These are phyloP conservation scores for Oryctes rhinoceros DNA, from an alignment of 1,140 invertebrate species.

Conservation along the genomic window DNA sequence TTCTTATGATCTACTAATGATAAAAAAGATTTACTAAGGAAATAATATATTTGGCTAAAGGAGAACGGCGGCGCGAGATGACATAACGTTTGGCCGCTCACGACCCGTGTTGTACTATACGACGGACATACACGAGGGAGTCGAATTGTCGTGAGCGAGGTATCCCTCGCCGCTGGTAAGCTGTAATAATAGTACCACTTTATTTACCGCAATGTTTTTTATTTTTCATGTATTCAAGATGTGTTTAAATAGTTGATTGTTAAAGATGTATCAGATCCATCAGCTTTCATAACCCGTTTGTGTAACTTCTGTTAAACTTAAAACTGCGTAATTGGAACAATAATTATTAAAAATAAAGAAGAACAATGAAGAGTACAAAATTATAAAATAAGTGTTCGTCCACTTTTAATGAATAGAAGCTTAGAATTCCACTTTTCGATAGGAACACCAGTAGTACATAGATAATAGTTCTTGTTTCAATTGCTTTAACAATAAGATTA, in stretches of 20 bases:
- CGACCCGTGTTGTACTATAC: too few species aligned
- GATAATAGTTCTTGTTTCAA: not conserved
- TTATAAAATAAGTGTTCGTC: constrained; percentile 16
- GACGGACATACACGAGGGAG: too few species aligned
- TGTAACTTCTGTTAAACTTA: too few species aligned
- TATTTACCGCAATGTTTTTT: too few species aligned
- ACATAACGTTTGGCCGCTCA: too few species aligned
- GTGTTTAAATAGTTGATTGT: too few species aligned
- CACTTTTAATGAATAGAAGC: not conserved
- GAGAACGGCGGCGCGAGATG: too few species aligned
- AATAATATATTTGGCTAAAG: not conserved
- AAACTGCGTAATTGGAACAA: not conserved
- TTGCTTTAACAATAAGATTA: not conserved
- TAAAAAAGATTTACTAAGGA: not conserved
- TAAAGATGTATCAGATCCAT: too few species aligned
- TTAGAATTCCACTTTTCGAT: constrained; percentile 4
- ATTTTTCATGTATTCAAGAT: too few species aligned
- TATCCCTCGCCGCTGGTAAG: too few species aligned
- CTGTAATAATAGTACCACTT: not conserved
- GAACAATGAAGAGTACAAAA: not conserved
- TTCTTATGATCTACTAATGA: constrained; percentile 15
- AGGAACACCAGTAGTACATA: not conserved
- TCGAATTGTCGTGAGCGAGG: too few species aligned
- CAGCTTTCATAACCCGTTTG: too few species aligned
- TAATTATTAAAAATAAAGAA: not conserved